Base-by-base conservation (phyloP, 2,888 invertebrate genomes). In the Acrobasis suavella region DNA sequence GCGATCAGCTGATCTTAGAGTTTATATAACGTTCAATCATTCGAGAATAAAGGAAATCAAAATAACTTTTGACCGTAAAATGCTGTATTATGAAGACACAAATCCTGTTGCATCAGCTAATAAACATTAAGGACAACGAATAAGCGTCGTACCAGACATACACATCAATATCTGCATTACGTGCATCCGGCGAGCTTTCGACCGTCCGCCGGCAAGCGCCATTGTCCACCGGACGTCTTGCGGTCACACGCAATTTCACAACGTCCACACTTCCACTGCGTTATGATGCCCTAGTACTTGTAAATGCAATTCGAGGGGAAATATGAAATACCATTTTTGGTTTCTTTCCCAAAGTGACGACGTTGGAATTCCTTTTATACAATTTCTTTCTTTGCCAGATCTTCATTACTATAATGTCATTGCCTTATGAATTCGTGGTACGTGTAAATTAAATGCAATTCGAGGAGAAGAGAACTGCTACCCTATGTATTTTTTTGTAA, bases 191-290 rank as follows among this genome's bases (percentile, higher is more conserved):
- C 76, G 79, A 74, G 83, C 85, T 85, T 83, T 84, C 32, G 32
- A 6, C 84, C 76, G 77, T 74, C 73, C 70, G 64, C 77, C 78
- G 77, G 73, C 83, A 71, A 68, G 81, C 80, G 81, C 83, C 80
- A 86, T 87, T 86, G 88, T 86, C 85, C 87, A 82, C 89, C 91
- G 91, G 91, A 91, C 89, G 89, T 90, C 89, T 91, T 92, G 91
- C 83, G 91, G 91, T 92, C 89, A 84, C 88, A 87, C 87, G 87
- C 87, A 89, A 90, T 91, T 91, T 91, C 90, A 89, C 88, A 88
- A 89, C 86, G 86, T 86, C 81, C 81, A 78, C 82, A 79, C 81
- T 82, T 79, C 81, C 78, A 77, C 76, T 71, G 72, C 71, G 71
- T 78, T 74, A 75, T 85, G 80, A 75, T 77, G 76, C 76, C 84